Evolutionary conservation across 2,888 invertebrate genomes (phyloP).

Genomic region (Drosophila atroscutellata): DNA sequence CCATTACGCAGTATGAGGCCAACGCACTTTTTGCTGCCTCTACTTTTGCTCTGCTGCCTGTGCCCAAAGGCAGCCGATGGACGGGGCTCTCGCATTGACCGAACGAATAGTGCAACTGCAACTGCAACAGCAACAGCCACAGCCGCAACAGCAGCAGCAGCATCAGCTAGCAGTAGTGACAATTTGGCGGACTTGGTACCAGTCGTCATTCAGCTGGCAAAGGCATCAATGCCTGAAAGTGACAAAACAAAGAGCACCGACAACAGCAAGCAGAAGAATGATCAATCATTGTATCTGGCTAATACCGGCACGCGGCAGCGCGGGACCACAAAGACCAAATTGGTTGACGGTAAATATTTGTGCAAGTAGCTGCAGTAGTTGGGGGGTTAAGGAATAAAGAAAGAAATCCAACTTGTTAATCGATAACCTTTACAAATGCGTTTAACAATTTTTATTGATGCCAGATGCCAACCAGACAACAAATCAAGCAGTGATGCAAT

Average conservation of each 20-base stretch:
- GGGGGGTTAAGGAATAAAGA: not conserved
- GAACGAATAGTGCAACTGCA: constrained; percentile 23
- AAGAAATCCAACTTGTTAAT: constrained; percentile 1
- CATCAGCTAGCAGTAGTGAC: constrained; percentile 59
- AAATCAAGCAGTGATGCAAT: constrained; percentile 28
- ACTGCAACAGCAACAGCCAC: constrained; percentile 29
- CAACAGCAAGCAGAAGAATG: constrained; percentile 54
- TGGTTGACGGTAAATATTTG: constrained; percentile 60
- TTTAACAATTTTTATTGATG: constrained; percentile 55
- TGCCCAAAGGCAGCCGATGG: constrained; percentile 63
- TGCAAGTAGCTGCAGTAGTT: constrained; percentile 26
- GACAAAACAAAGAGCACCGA: constrained; percentile 83
- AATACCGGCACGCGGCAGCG: constrained; percentile 35
- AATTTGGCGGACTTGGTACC: constrained; percentile 72
- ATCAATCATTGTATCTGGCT: constrained; percentile 66
- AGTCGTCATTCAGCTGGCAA: constrained; percentile 45
- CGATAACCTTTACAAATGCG: constrained; percentile 39
- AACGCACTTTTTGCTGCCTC: constrained; percentile 44
- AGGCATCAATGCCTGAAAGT: constrained; percentile 45
- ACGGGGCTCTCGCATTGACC: constrained; percentile 82
- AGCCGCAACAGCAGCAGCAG: constrained; percentile 28
- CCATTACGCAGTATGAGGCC: constrained; percentile 62
- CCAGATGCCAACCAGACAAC: constrained; percentile 54
- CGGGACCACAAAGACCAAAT: constrained; percentile 47
- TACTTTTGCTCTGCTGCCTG: constrained; percentile 44